phyloP scores from a whole-genome alignment of 2,888 invertebrate genomes.

The Ophion slaviceki region DNA sequence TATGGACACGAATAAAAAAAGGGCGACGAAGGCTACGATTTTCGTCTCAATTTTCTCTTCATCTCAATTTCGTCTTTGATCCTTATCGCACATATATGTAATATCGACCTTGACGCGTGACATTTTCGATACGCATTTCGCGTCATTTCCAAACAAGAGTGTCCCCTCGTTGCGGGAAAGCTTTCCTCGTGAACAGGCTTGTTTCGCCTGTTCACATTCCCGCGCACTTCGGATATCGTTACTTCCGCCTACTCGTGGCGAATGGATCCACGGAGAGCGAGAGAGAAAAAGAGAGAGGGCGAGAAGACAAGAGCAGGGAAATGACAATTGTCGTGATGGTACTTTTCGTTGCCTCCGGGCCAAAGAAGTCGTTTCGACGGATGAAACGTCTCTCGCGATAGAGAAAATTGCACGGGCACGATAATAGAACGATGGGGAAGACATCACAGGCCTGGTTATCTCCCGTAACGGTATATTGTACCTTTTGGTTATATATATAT shows the following conservation, averaged over 20 bases:
- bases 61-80: not conserved
- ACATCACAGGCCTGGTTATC: conserved; percentile 68
- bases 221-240: conserved; percentile 53
- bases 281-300: not conserved
- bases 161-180: not conserved
- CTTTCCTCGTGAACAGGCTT: conserved; percentile 6
- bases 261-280: conserved; percentile 20
- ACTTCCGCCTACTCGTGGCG: conserved; percentile 29
- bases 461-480: conserved; percentile 32
- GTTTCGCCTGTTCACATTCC: conserved; percentile 47
- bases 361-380: conserved; percentile 76
- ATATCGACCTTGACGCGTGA: not conserved
- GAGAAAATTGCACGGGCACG: conserved; percentile 77
- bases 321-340: conserved; percentile 34
- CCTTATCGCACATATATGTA: not conserved
- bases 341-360: conserved; percentile 57
- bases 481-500: not conserved
- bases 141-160: not conserved
- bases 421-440: conserved; percentile 70
- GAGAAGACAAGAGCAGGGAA: conserved; percentile 27
- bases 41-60: not conserved
- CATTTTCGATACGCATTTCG: not conserved
- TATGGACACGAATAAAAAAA: not conserved
- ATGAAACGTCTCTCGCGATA: conserved; percentile 75
- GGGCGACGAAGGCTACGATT: not conserved